A percentile compares a stretch with the other conserved stretches of the same genome.
These are phyloP conservation scores for Salvelinus fontinalis DNA, from an alignment of 2,113 vertebrate genomes.

Conservation along the genomic window DNA sequence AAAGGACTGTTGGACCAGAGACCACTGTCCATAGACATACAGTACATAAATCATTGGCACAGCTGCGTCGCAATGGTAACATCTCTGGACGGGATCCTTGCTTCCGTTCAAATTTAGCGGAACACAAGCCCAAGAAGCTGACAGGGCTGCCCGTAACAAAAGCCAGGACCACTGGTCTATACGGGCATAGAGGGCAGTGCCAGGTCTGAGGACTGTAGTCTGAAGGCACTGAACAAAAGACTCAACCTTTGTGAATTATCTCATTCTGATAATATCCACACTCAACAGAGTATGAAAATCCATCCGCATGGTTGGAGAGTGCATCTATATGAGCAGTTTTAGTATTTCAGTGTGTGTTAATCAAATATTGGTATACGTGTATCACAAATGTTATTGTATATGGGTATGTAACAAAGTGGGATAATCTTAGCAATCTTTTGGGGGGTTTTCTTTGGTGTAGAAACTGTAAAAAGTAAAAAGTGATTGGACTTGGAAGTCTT, in stretches of 20 bases:
- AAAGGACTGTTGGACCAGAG: slow-evolving; percentile 4
- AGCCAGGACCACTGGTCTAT: slow-evolving; percentile 48
- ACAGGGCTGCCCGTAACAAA: background rate
- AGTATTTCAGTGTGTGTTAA: no score
- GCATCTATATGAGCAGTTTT: no score
- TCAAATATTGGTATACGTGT: no score
- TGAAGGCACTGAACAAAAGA: background rate
- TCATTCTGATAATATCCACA: background rate
- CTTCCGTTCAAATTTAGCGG: background rate
- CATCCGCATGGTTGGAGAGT: no score
- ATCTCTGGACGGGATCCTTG: background rate
- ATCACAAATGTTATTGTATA: no score
- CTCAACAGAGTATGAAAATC: no score
- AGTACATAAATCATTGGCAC: background rate
- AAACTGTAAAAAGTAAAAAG: no score
- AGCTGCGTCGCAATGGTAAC: slow-evolving; percentile 5
- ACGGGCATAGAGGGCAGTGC: slow-evolving; percentile 83
- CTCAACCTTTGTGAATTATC: background rate
- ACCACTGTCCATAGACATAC: background rate
- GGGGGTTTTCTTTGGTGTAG: no score
- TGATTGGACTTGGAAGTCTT: no score
- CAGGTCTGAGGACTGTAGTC: background rate
- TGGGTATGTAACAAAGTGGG: no score
- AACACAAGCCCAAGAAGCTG: slow-evolving; percentile 13
- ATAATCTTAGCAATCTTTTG: no score